Conservation (phyloP, 2,113 vertebrate species). For the Orientallactaga bullata region DNA sequence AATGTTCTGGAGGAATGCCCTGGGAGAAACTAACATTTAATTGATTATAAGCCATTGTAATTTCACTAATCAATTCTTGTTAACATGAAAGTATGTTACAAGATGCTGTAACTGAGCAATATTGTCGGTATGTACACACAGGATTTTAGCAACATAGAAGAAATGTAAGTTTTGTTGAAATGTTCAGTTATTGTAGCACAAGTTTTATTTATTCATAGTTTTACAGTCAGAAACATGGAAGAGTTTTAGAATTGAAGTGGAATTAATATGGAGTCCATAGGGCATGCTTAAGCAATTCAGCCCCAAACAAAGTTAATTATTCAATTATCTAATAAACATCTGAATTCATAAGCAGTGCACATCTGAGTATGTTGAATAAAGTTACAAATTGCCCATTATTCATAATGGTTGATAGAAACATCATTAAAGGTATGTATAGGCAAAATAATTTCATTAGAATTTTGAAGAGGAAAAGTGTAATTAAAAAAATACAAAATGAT, state of each 20-base stretch:
- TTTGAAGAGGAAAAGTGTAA: constrained; percentile 66
- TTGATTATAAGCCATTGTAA: background rate
- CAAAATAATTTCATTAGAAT: constrained; percentile 68
- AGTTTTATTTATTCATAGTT: constrained; percentile 27
- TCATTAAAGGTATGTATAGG: constrained; percentile 75
- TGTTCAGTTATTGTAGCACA: background rate
- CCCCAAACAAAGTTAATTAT: constrained; percentile 74
- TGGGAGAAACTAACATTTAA: background rate
- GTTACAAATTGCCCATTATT: constrained; percentile 68
- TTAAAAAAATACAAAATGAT: constrained; percentile 66
- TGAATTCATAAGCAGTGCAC: constrained; percentile 71
- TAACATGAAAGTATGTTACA: background rate
- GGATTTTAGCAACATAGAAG: background rate
- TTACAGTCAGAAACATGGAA: background rate
- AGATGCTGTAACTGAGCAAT: background rate
- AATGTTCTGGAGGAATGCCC: background rate
- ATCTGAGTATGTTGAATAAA: constrained; percentile 67
- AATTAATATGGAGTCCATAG: constrained; percentile 64
- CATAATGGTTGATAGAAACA: constrained; percentile 69
- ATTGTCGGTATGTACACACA: background rate
- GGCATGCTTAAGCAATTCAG: constrained; percentile 68
- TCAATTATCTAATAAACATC: constrained; percentile 78
- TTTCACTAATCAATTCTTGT: background rate
- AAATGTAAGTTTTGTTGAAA: background rate
- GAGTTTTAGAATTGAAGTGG: constrained; percentile 44